Evolutionary conservation across 64 coral and sea anemone genomes (phyloP).

Genomic region (Cladopsammia gracilis): DNA sequence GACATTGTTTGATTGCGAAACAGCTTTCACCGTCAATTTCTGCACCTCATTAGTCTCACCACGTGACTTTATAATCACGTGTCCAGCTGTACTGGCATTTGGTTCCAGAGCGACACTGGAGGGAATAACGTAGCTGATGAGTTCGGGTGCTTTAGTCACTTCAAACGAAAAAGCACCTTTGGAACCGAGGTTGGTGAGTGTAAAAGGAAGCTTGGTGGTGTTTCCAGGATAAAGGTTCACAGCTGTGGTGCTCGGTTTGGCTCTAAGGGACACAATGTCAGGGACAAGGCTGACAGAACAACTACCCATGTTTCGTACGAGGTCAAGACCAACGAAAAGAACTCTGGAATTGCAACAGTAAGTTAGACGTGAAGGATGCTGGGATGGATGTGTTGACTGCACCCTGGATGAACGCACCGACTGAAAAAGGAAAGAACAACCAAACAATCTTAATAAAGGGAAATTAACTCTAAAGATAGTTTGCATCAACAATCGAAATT

Average conservation of each 20-base stretch:
- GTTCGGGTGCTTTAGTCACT: too few relatives aligned
- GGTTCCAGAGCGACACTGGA: too few relatives aligned
- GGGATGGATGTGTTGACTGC: background rate
- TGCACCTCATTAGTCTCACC: background rate
- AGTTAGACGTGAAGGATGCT: conserved; percentile 15
- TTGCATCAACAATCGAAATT: background rate
- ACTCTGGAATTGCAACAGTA: background rate
- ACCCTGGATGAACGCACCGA: background rate
- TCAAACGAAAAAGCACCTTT: conserved; percentile 4
- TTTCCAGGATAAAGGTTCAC: background rate
- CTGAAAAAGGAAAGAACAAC: background rate
- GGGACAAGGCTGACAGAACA: conserved; percentile 16
- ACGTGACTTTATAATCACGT: conserved; percentile 12
- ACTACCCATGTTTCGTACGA: conserved; percentile 27
- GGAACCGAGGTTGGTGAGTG: conserved; percentile 20
- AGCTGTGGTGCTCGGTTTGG: background rate
- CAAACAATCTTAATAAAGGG: background rate
- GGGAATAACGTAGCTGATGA: too few relatives aligned
- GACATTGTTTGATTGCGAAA: conserved; percentile 8
- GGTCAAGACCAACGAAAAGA: conserved; percentile 2
- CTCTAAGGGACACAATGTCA: background rate
- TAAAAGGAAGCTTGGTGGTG: conserved; percentile 17
- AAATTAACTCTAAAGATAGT: background rate
- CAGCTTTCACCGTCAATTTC: background rate
- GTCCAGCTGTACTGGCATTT: background rate